phyloP scores from a whole-genome alignment of 2,797 vertebrate genomes.

The Dendrocincla fuliginosa region DNA sequence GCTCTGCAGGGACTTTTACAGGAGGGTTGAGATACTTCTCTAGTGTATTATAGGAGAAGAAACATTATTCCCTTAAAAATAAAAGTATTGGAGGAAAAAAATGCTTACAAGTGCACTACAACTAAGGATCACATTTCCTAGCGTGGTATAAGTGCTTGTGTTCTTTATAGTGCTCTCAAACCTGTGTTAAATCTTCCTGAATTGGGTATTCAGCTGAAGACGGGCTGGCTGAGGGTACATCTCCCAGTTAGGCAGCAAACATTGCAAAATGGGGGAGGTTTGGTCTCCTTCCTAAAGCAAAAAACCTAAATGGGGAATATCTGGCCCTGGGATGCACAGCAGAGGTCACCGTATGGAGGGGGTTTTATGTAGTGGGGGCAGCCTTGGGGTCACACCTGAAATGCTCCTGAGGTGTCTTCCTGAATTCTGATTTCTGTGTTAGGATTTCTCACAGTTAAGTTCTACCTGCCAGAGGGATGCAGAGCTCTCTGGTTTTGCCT shows the following conservation, averaged over 20 bases:
- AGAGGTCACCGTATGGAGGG: neutral
- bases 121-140: neutral
- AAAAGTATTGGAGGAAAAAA: neutral
- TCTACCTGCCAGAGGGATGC: neutral
- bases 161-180: neutral
- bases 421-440: accelerated
- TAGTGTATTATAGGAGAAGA: neutral
- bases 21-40: slow-evolving; percentile 39
- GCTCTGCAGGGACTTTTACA: slow-evolving; percentile 20
- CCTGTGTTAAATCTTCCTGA: neutral
- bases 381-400: neutral
- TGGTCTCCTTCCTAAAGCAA: neutral
- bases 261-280: neutral
- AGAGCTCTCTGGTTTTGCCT: neutral
- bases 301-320: accelerated
- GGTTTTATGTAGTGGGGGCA: neutral
- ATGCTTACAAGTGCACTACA: slow-evolving; percentile 33
- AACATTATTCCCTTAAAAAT: slow-evolving; percentile 36
- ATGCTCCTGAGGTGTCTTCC: neutral
- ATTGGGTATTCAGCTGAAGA: neutral
- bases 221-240: neutral
- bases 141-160: neutral
- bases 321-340: neutral
- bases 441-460: neutral
- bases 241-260: neutral